Evolutionary conservation across 2,797 vertebrate species (phyloP), one percentile per base, ranked within the genome.

Genomic region (Falco columbarius): DNA sequence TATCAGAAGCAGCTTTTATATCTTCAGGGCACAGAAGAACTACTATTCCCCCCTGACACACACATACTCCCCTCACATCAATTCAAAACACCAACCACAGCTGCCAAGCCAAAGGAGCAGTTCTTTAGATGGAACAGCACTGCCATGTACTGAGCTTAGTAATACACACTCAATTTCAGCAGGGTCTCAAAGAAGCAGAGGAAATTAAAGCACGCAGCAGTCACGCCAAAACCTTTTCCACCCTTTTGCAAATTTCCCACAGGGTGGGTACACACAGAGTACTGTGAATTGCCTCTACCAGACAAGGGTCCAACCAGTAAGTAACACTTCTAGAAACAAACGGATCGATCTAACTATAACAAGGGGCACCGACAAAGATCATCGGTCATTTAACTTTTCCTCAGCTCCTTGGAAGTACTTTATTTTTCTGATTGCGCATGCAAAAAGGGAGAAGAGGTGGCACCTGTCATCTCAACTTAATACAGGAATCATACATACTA

Each of bases 1-100:
- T 62, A 97, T 90, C 81, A 95, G 84, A 94, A 91, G 84, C 70
- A 87, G 94, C 84, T 95, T 95, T 95, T 94, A 21, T 93, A 92
- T 68, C 94, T 87, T 94, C 51, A 93, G 79, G 93, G 89, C 93
- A 96, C 89, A 95, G 90, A 95, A 82, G 67, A 87, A 90, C 86
- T 95, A 62, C 79, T 94, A 87, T 93, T 96, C 94, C 51, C 83
- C 73, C 26, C 17, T 63, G 67, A 93, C 62, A 79, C 22, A 79
- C 68, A 91, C 42, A 88, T 34, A 85, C 56, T 82, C 80, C 72
- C 76, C 94, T 86, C 20, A 21, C 36, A 92, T 62, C 81, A 93
- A 90, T 92, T 94, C 86, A 67, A 58, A 81, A 58, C 54, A 72
- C 55, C 46, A 92, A 65, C 14, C 58, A 55, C 30, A 49, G 92